Percentiles rank a stretch among this genome's conserved stretches.
These are phyloP conservation scores for Urocitellus parryii DNA, from an alignment of 2,113 vertebrate genomes.

Conservation along the genomic window DNA sequence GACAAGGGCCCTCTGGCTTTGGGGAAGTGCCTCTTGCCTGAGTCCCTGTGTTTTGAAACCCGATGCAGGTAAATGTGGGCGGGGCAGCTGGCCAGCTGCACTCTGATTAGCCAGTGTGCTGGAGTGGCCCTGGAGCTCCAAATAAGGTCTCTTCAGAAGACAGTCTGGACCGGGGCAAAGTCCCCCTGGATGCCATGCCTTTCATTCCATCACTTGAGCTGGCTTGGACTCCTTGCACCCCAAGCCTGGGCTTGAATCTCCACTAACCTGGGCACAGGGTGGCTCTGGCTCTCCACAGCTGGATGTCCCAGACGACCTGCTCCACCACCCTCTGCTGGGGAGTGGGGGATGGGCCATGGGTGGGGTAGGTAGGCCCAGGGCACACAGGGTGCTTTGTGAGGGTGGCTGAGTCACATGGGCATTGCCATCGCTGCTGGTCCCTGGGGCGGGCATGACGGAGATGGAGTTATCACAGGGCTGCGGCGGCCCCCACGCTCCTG, in stretches of 20 bases:
- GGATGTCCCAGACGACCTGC: background rate
- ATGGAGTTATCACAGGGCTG: constrained; percentile 26
- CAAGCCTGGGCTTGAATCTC: constrained; percentile 47
- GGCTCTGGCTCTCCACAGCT: background rate
- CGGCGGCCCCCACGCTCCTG: background rate
- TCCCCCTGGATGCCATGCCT: background rate
- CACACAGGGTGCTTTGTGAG: constrained; percentile 81
- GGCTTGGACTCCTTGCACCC: background rate
- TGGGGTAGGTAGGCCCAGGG: background rate
- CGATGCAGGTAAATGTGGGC: background rate
- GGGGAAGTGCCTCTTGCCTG: background rate
- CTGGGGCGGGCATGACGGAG: constrained; percentile 13
- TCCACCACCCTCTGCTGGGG: background rate
- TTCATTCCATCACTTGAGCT: background rate
- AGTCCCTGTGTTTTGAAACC: constrained; percentile 23
- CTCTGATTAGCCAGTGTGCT: background rate
- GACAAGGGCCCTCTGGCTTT: background rate
- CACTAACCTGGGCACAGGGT: background rate
- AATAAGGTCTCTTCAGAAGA: constrained; percentile 69
- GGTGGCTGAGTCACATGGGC: constrained; percentile 75
- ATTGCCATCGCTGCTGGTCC: background rate
- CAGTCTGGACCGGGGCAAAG: background rate
- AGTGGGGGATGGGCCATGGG: background rate
- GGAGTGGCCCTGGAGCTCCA: constrained; percentile 22
- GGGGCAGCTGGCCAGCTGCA: background rate